Base-by-base conservation (phyloP, 2,888 invertebrate genomes). In the Cylindroiulus punctatus region DNA sequence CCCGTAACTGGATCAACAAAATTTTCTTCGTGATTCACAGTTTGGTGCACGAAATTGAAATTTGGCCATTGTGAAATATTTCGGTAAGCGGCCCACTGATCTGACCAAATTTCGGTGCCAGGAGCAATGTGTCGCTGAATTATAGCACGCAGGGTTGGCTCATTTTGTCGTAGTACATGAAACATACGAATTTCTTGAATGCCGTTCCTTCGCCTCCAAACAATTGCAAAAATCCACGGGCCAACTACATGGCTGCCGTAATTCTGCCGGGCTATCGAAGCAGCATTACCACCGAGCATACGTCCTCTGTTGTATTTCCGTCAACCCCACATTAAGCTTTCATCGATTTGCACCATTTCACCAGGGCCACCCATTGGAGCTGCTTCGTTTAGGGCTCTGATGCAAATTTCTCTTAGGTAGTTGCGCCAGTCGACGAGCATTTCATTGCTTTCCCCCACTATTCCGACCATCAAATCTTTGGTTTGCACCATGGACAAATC, bases 1-100 rank as follows among this genome's bases (percentile, higher is more conserved):
- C 87, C 86, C 32, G 87, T 88, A 19, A 87, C 87, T 19, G 88
- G 87, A 85, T 89, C 88, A 12, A 88, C 88, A 81, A 88, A 89
- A 22, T 88, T 88, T 22, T 86, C 84, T 17, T 47, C 57, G 86
- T 89, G 89, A 76, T 89, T 89, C 5, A 89, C 88, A 1, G 86
- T 89, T 84, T 22, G 36, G 84, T 84, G 84, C 30, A 17, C 30
- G 22, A 47, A 84, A 84, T 84, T 84, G 30, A 22, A 84, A 42
- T 47, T 26, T 5, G 84, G 19, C 84, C 84, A 84, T 17, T 84
- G 1, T 30, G 42, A 47, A 47, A 84, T 84, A 47, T 84, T 84
- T n/a, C 44, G 22, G 44, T 84, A 44, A 42, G 84, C 7, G 19
- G 42, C 44, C 84, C 84, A 84, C 17, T 44, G 44, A 84, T 84